Evolutionary conservation across 2,797 vertebrate genomes (phyloP), one percentile per base, ranked within the genome.

Genomic region (Alectoris magna): DNA sequence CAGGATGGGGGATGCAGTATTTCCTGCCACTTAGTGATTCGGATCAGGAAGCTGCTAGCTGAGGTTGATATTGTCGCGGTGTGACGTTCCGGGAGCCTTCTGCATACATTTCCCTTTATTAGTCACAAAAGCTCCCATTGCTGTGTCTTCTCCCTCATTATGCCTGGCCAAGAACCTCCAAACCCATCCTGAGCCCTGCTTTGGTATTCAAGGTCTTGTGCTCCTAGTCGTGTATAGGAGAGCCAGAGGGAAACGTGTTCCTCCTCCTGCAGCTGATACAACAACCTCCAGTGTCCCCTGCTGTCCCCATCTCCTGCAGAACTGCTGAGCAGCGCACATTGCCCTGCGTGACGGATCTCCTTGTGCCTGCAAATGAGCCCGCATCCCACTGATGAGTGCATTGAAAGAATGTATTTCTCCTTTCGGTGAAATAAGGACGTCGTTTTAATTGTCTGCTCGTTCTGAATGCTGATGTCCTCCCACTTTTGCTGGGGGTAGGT

Each of bases 101-200:
- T 26, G 93, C 94, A 96, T 96, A 78, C 44, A 96, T 96, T 91
- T 95, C 87, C 95, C 80, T 94, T 95, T 69, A 91, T 90, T 84
- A 94, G 92, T 74, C 74, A 29, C 93, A 41, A 48, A 67, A 82
- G 21, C 26, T 78, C 75, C 79, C 29, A 9, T 59, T 77, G 46
- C 91, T 31, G 63, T 80, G 13, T 70, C 87, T 92, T 86, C 43
- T 6, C 68, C 83, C 91, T 96, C 93, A 38, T 90, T 91, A 80
- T 63, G 83, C 73, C 90, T 11, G 3, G 91, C 22, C 51, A 83
- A 91, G 83, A n/a, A 5, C 39, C 3, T 73, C 16, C 72, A 51
- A 59, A 90, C 67, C 82, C 49, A 2, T 70, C 86, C 84, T 66
- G 6, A 14, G 71, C 43, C 58, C 86, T 84, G n/a, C 21, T 67